These are phyloP conservation scores for Apistogramma diplotaenia DNA, from an alignment of 2,113 vertebrate genomes.

Conservation along the genomic window DNA sequence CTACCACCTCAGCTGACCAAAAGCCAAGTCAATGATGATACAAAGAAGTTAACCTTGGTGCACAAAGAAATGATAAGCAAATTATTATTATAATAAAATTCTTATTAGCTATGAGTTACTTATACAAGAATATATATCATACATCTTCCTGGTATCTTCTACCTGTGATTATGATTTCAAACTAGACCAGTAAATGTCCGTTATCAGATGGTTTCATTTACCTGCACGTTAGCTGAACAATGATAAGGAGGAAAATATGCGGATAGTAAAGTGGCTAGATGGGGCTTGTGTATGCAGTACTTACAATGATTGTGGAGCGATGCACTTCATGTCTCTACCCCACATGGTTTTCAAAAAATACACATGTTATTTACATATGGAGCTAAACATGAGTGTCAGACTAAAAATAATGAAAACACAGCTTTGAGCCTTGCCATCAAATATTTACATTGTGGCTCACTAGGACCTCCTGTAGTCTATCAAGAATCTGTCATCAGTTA, in stretches of 20 bases:
- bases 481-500: conserved; percentile 26
- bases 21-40: background rate
- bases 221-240: conserved; percentile 4
- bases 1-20: background rate
- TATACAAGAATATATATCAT: background rate
- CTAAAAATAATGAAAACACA: background rate
- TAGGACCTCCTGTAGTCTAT: conserved; percentile 28
- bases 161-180: background rate
- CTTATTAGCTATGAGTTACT: background rate
- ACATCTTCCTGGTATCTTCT: background rate
- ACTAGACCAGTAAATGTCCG: background rate
- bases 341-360: background rate
- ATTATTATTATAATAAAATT: background rate
- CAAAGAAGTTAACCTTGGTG: background rate
- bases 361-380: background rate
- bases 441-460: conserved; percentile 49
- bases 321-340: background rate
- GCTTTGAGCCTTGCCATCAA: conserved; percentile 45
- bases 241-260: background rate
- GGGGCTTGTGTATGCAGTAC: conserved; percentile 36
- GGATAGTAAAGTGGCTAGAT: conserved; percentile 20
- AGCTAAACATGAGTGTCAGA: background rate
- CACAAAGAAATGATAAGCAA: background rate
- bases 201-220: background rate
- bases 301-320: background rate